These are phyloP conservation scores for Poliocrania exsul DNA, from an alignment of 2,797 vertebrate genomes.

Conservation along the genomic window DNA sequence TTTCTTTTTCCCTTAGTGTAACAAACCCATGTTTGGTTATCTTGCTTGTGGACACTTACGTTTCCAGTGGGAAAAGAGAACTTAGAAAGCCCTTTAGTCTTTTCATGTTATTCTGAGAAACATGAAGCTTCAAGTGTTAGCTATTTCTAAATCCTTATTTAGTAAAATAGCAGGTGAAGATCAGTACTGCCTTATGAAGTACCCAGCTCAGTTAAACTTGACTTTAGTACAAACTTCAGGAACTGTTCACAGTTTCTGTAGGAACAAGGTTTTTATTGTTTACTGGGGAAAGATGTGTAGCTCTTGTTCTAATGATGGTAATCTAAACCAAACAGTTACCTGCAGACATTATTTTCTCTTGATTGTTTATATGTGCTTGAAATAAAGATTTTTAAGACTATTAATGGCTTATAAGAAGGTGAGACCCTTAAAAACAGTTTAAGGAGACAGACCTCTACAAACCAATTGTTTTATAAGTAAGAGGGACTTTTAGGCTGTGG, in stretches of 20 bases:
- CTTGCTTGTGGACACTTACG: neutral
- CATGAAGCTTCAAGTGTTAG: neutral
- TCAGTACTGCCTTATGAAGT: neutral
- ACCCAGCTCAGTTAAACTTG: neutral
- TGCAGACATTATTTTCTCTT: neutral
- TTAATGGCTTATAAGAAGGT: neutral
- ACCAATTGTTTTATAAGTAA: neutral
- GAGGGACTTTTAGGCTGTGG: neutral
- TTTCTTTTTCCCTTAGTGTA: neutral
- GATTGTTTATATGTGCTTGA: neutral
- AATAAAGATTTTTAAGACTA: neutral
- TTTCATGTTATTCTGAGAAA: neutral
- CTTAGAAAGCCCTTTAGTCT: neutral
- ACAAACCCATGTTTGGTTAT: neutral
- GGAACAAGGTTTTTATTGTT: neutral
- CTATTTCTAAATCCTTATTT: neutral
- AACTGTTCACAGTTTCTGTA: neutral
- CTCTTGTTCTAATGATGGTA: neutral
- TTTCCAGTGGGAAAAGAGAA: neutral
- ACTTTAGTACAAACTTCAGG: neutral
- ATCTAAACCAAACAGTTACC: neutral
- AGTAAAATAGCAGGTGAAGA: neutral
- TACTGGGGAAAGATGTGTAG: neutral
- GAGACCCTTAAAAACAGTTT: neutral
- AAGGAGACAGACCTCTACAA: neutral